phyloP scores from a whole-genome alignment of 2,797 vertebrate genomes.

The Sebastes taczanowskii region DNA sequence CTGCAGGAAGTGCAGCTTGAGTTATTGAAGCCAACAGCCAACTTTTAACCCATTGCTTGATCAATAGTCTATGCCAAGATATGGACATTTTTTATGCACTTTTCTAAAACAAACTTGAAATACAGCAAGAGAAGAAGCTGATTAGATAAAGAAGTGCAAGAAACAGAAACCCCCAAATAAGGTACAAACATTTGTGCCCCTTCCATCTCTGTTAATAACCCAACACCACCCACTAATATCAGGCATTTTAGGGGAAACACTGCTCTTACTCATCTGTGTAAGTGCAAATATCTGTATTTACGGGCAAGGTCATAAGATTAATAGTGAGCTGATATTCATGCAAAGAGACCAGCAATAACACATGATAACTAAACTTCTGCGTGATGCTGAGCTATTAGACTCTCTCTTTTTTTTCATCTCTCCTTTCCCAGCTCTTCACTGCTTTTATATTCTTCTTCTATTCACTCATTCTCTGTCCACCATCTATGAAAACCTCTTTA shows the following conservation, averaged over 20 bases:
- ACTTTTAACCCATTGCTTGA: background rate
- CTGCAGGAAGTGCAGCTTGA: background rate
- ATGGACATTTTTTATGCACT: too few species aligned
- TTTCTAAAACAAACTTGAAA: background rate
- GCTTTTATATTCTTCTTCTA: background rate
- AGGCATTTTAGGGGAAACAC: background rate
- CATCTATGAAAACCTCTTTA: background rate
- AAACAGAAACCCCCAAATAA: background rate
- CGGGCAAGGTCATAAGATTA: background rate
- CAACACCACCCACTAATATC: background rate
- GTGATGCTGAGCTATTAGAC: background rate
- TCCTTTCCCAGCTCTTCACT: background rate
- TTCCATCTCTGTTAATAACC: background rate
- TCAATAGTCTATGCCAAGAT: background rate
- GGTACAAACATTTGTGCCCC: background rate
- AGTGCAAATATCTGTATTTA: background rate
- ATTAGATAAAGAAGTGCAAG: background rate
- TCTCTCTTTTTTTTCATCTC: background rate
- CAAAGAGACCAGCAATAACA: background rate
- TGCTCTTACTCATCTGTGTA: conserved; percentile 5
- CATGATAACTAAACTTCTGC: background rate
- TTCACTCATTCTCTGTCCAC: background rate
- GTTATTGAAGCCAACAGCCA: background rate
- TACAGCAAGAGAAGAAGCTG: background rate
- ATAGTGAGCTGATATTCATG: background rate